Base-by-base conservation (phyloP, 2,797 vertebrate genomes). In the Pelobates cultripes region DNA sequence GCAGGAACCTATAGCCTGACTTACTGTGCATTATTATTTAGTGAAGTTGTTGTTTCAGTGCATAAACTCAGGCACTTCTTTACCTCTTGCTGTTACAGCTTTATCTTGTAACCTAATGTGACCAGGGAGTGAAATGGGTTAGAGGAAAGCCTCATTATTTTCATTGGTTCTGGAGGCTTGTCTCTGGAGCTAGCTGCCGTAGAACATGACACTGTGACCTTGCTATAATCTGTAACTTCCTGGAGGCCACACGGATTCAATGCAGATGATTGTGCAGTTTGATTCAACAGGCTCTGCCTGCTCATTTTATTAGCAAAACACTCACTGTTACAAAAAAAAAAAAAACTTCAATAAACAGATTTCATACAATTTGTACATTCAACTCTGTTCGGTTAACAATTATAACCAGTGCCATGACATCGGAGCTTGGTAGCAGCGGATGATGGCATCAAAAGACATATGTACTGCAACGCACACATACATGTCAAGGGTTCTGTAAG, bases 361-460 rank as follows among this genome's bases (percentile, higher is more conserved):
- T 70, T 79, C 77, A 70, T 84, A 78, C 53, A 79, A 75, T 79
- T 76, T 76, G 68, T 80, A 79, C 82, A 79, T 75, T 63, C 60
- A 4, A 47, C 57, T 81, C 17, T 57, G 66, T 75, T 64, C 47
- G 2, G 5, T 51, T 51, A 51, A 51, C 10, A 51, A 6, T 64
- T 3, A 40, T 7, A 5, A 64, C 17, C n/a, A 64, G 3, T 28
- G 61, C 12, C n/a, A 12, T 60, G 15, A 60, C 28, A 28, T 13
- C 61, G 3, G 1, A 14, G 55, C 14, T 57, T 57, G 13, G 1
- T 15, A 57, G 9, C 1, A 15, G 8, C 13, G 55, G 55, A 57
- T 12, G 9, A 12, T 14, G 55, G 10, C 47, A 51, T 51, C 10
- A 10, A 10, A 51, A 51, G 47, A 10, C 10, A 12, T 14, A 57